Base-by-base conservation (phyloP, 2,888 invertebrate species). In the Phortica magna region DNA sequence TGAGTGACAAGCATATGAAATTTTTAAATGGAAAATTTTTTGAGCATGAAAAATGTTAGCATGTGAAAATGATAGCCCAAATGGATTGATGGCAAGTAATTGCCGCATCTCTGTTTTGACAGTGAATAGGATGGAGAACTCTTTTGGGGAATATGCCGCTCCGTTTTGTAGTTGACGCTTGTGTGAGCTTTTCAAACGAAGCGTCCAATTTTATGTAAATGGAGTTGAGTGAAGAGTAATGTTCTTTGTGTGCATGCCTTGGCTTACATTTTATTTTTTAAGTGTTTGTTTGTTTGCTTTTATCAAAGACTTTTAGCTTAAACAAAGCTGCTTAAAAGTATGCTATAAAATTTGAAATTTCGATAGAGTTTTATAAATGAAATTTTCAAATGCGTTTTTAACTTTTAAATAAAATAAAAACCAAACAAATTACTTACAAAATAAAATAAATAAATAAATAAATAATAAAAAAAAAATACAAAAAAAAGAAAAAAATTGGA, bases 71-170 rank as follows among this genome's bases (percentile, higher is more conserved):
- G 65, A 65, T 41, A n/a, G 19, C 41, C 31, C 22, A 65, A 65
- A 65, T 39, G 65, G 65, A 65, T 65, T 65, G 65, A 65, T 65
- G 65, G n/a, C 65, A 65, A 65, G 65, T 65, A 65, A 65, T 65
- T 65, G 65, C 65, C 9, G 3, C 48, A 48, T 12, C 48, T 48
- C 48, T 48, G 31, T 48, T 48, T 14, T 48, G 48, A 48, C 48
- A 48, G 48, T 14, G 48, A 9, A 48, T 48, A 48, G 9, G 48
- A 7, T 12, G 48, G 10, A 1, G 48, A 48, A 48, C 9, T 48
- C 48, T 48, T 9, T 48, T 12, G 48, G 48, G 48, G 3, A 48
- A 48, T 48, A 48, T 12, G 48, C 31, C 1, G 31, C 1, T 0
- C 31, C 5, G 31, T 31, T 0, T 31, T 31, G 31, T 31, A 31